Evolutionary conservation across 2,888 invertebrate species (phyloP), one percentile per base, ranked within the genome.

Genomic region (Epinotia ramella): DNA sequence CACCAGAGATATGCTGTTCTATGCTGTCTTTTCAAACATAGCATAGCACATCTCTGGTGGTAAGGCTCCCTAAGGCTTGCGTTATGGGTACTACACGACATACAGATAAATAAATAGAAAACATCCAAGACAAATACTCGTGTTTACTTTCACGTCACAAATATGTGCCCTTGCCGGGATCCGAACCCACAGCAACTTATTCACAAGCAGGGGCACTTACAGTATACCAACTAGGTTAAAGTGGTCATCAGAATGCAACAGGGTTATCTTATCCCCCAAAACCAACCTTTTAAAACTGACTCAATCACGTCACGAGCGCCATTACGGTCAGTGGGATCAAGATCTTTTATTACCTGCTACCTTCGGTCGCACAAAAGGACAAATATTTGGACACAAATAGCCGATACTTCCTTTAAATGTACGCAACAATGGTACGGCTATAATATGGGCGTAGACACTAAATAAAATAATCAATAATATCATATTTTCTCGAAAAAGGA

Each of bases 281-380:
- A 20, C 7, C 33, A 60, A 69, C 69, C 59, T 69, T 63, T 73
- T 56, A 65, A 66, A 74, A 70, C 69, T 65, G 74, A 70, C 74
- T 74, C 70, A 64, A 75, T 71, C 60, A 28, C 46, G 57, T 53
- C 71, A 56, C 62, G 63, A 59, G 12, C 70, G 44, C 67, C 76
- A 63, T 71, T 71, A 72, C 72, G 75, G 75, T 71, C 75, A 74
- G 40, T 67, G 75, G 76, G 76, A 72, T 76, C 71, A 63, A 72
- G 72, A 67, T 72, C 76, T 53, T 70, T 70, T 76, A 76, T 76
- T 76, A 76, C 76, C 76, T 76, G 76, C 76, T 76, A 59, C 75
- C 75, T 76, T 53, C 46, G 76, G 59, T 44, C 75, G 71, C 33
- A 74, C 76, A 76, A 76, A 72, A 67, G 71, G 62, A 76, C 76